Evolutionary conservation across 2,888 invertebrate genomes (phyloP), one percentile per base, ranked within the genome.

Genomic region (Eristalinus aeneus): DNA sequence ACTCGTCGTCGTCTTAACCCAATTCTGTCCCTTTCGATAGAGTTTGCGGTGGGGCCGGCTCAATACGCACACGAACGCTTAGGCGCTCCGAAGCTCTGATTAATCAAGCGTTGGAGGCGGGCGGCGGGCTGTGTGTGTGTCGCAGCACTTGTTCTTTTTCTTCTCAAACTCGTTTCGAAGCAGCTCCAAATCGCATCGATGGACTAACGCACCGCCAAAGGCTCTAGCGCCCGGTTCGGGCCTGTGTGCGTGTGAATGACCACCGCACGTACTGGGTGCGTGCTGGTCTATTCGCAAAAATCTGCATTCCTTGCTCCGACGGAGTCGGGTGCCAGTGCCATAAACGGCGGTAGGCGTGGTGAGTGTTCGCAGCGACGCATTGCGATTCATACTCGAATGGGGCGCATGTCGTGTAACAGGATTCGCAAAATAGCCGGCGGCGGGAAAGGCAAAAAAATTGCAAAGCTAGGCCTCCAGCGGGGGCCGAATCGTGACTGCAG

Each of bases 11-110:
- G 27, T 85, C 76, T 85, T 85, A 85, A 85, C 85, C 85, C 85
- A 85, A 76, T 85, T 85, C 85, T 81, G 85, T 85, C 85, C 85
- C 85, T 85, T 81, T 85, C 85, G 64, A 81, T 85, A 81, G 63
- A 81, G 34, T 85, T 68, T 76, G 85, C 68, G 81, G 81, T 85
- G 76, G 68, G 64, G 81, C 76, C 85, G 85, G 76, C 80, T 80
- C 63, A 64, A 75, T 27, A 80, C 75, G 76, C 80, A 72, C 69
- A 75, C 67, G 58, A 32, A 10, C 27, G 67, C 54, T 46, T 46
- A 46, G 46, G 16, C 46, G 46, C 46, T 36, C 23, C 34, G 34
- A 80, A 54, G 39, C 68, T 76, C 46, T 68, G 85, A 85, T 81
- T 81, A 85, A 72, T 81, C 76, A 81, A 85, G 81, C 85, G 85